These are phyloP conservation scores for Lampropteryx suffumata DNA, from an alignment of 2,888 invertebrate genomes.

Conservation along the genomic window DNA sequence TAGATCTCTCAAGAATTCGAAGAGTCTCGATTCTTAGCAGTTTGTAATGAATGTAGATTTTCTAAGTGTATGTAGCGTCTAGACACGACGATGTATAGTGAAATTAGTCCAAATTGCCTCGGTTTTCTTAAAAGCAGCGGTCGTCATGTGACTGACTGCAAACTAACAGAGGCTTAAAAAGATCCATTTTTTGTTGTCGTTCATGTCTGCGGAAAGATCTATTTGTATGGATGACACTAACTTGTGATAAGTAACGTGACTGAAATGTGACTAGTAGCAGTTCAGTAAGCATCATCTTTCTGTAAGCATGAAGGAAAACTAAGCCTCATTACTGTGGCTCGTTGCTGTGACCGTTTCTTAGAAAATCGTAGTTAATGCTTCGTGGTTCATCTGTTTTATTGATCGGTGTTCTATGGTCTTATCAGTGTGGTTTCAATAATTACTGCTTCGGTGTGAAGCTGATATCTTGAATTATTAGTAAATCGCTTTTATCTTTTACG, in stretches of 20 bases:
- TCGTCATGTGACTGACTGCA: neutral
- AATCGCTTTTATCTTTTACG: neutral
- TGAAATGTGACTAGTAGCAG: no score
- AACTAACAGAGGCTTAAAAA: no score
- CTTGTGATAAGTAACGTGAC: no score
- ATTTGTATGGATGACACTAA: no score
- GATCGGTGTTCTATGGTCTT: constrained; percentile 61
- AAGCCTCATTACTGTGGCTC: no score
- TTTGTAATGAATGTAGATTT: constrained; percentile 81
- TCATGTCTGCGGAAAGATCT: no score
- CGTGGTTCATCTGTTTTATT: constrained; percentile 59
- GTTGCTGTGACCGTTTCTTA: neutral
- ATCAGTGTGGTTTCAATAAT: constrained; percentile 47
- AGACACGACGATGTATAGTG: constrained; percentile 57
- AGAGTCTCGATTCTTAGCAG: constrained; percentile 77
- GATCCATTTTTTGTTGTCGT: no score
- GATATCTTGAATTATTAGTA: constrained; percentile 13
- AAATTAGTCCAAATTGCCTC: constrained; percentile 59
- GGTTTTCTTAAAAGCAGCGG: neutral
- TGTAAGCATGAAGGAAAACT: no score
- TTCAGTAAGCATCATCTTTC: no score
- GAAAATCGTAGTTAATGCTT: constrained; percentile 54
- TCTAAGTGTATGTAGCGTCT: constrained; percentile 77
- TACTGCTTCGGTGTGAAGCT: constrained; percentile 32
- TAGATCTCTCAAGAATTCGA: constrained; percentile 74